phyloP scores from a whole-genome alignment of 2,797 vertebrate species.

The Telmatherina bonti region DNA sequence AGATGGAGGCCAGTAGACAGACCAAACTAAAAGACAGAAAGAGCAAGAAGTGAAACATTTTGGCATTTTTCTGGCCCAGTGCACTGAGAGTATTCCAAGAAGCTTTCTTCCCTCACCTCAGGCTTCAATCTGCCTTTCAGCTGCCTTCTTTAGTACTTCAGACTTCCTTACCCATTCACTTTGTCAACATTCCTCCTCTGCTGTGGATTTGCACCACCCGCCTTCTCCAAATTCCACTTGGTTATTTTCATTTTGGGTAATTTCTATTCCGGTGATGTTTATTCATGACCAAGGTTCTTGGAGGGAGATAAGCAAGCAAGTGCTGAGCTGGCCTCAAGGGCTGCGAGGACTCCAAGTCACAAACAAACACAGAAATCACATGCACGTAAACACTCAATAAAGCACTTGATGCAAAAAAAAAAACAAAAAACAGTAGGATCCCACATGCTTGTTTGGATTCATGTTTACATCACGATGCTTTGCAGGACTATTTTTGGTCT shows the following conservation, averaged over 20 bases:
- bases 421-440: slow-evolving; percentile 1
- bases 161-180: slow-evolving; percentile 50
- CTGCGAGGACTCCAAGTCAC: slow-evolving; percentile 53
- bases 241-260: slow-evolving; percentile 67
- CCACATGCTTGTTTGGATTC: slow-evolving; percentile 16
- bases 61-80: slow-evolving; percentile 41
- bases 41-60: slow-evolving; percentile 24
- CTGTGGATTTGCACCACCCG: slow-evolving; percentile 55
- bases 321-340: slow-evolving; percentile 69
- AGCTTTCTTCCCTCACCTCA: slow-evolving; percentile 32
- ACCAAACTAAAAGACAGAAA: neutral
- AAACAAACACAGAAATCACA: slow-evolving; percentile 12
- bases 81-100: slow-evolving; percentile 43
- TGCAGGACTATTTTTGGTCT: slow-evolving; percentile 3
- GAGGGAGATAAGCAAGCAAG: slow-evolving; percentile 72
- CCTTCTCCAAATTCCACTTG: slow-evolving; percentile 59
- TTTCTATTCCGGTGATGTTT: slow-evolving; percentile 67
- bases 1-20: slow-evolving; percentile 19
- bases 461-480: neutral
- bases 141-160: slow-evolving; percentile 27
- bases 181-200: slow-evolving; percentile 32
- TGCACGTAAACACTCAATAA: slow-evolving; percentile 22
- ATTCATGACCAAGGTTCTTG: slow-evolving; percentile 73
- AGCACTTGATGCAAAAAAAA: neutral
- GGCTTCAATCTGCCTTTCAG: slow-evolving; percentile 59